Conservation (phyloP, 1,140 invertebrate species). For the Helicorthomorpha holstii region DNA sequence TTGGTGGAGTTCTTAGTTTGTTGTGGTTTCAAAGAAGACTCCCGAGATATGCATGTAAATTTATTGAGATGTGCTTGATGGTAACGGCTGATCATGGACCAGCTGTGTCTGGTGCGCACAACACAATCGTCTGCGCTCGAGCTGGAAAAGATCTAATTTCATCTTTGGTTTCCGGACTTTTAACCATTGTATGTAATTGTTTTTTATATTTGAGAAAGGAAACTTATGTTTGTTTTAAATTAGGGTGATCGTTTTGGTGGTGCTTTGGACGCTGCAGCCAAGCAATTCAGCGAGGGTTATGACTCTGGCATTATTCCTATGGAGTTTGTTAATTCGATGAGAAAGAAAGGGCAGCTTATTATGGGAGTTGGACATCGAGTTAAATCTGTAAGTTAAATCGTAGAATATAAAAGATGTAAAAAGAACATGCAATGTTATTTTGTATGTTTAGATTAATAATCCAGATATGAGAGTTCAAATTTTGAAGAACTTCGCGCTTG, state of each 20-base stretch:
- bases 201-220: neutral
- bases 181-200: constrained; percentile 74
- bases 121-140: constrained; percentile 96
- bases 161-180: constrained; percentile 80
- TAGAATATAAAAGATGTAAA: constrained; percentile 1
- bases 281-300: constrained; percentile 90
- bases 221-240: neutral
- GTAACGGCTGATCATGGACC: constrained; percentile 98
- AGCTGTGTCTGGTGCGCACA: constrained; percentile 96
- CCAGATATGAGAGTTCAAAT: constrained; percentile 94
- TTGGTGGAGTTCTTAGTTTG: constrained; percentile 91
- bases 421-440: constrained; percentile 2
- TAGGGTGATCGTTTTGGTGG: constrained; percentile 97
- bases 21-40: constrained; percentile 95
- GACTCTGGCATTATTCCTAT: constrained; percentile 86
- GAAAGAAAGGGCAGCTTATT: constrained; percentile 92
- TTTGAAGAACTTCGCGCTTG: constrained; percentile 87
- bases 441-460: constrained; percentile 67
- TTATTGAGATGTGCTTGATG: constrained; percentile 98
- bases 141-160: constrained; percentile 99
- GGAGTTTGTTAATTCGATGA: constrained; percentile 96
- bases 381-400: constrained; percentile 53
- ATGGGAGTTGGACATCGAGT: constrained; percentile 98
- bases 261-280: constrained; percentile 87
- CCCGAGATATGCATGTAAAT: constrained; percentile 86